Evolutionary conservation across 1,140 invertebrate genomes (phyloP), one percentile per base, ranked within the genome.

Genomic region (Schlechtendalia chinensis): DNA sequence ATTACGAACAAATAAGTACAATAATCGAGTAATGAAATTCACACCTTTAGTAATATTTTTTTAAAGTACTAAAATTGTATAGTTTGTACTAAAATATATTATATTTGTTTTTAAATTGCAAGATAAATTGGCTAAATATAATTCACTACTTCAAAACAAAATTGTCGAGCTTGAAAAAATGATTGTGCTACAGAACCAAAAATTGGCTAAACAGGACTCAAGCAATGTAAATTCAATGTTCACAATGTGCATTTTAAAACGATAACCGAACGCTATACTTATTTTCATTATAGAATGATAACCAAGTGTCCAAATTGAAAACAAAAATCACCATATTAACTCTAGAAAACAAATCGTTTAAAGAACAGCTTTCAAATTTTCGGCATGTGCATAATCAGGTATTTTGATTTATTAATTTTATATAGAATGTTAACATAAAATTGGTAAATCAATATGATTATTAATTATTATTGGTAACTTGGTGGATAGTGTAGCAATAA

Each of bases 131-230:
- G 17, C 53, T 1, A 32, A n/a, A 4, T 54, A n/a, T 3, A 53
- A 53, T 14, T 11, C 11, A 29, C 27, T 53, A 32, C 27, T 72
- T 54, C 19, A 54, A 19, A 54, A 54, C 6, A 72, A 54, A 54
- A 12, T 72, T n/a, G 47, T 19, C 1, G 69, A 54, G 19, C 69
- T 72, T 54, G 69, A 72, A 54, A 72, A 72, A 29, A 47, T 54
- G 32, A 39, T 39, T 39, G 3, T 39, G 1, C 10, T 71, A 1
- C 10, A 27, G 12, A 53, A 29, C 27, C 67, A 19, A 71, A 53
- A 22, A 53, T 5, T 3, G 19, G 24, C 2, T 16, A 22, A 16
- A 24, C 22, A 71, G 0, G 24, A 54, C 11, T n/a, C 50, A 1
- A 8, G 27, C 29, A 22, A 54, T n/a, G 69, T 19, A 54, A 54